Percentiles rank a stretch among this genome's conserved stretches.
Conservation (phyloP, 2,797 vertebrate genomes). For the Otus scops region DNA sequence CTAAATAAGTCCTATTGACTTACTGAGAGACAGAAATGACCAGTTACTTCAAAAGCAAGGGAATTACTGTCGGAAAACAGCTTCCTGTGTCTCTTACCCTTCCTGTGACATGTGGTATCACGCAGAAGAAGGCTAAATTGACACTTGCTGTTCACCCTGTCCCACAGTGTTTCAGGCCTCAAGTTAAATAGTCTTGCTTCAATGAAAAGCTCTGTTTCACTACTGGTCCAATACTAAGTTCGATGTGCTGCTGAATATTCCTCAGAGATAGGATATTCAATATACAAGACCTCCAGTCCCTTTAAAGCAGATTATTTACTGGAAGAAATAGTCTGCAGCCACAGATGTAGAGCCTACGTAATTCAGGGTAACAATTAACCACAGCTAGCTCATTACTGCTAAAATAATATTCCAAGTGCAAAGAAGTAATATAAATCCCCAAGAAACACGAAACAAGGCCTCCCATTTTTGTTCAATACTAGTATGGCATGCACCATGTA, state of each 20-base stretch:
- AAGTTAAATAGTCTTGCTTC: background rate
- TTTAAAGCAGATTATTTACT: background rate
- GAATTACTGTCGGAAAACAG: background rate
- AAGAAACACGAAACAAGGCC: constrained; percentile 17
- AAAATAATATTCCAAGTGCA: constrained; percentile 27
- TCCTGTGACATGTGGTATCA: background rate
- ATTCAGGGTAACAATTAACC: constrained; percentile 36
- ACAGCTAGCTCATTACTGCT: constrained; percentile 5
- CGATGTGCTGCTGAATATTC: background rate
- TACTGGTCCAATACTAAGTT: background rate
- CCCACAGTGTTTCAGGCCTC: background rate
- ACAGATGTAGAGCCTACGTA: background rate
- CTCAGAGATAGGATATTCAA: background rate
- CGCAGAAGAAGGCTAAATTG: accelerated
- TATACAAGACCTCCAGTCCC: background rate
- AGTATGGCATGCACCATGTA: accelerated
- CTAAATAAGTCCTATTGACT: background rate
- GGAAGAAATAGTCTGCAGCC: background rate
- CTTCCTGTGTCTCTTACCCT: constrained; percentile 18
- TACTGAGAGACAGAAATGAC: background rate
- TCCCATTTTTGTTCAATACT: background rate
- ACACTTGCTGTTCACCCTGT: background rate
- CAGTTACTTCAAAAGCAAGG: background rate
- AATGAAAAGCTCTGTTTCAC: background rate
- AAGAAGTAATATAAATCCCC: constrained; percentile 1